A percentile compares a stretch with the other conserved stretches of the same genome.
These are phyloP conservation scores for Argyra leucocephala DNA, from an alignment of 2,888 invertebrate genomes.

Conservation along the genomic window DNA sequence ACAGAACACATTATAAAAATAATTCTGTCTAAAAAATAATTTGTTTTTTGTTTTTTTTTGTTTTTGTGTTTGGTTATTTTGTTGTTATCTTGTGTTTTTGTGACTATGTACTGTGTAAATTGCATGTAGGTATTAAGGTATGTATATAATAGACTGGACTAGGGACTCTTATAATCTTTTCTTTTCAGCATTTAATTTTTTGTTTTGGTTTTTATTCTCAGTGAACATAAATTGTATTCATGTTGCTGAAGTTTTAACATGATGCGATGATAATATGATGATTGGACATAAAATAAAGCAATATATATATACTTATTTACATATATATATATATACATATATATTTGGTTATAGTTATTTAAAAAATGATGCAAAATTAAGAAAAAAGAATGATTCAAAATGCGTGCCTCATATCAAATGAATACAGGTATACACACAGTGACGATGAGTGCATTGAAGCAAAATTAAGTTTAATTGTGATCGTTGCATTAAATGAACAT, in stretches of 20 bases:
- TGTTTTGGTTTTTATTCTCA: no score
- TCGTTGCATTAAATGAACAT: not conserved
- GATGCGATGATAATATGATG: conserved; percentile 6
- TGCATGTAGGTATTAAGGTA: no score
- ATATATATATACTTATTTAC: not conserved
- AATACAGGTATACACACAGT: not conserved
- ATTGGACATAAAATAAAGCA: not conserved
- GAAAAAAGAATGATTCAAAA: not conserved
- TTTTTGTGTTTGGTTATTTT: no score
- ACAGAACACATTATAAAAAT: not conserved
- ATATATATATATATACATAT: not conserved
- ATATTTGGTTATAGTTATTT: no score
- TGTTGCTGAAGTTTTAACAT: conserved; percentile 4
- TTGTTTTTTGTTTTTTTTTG: no score
- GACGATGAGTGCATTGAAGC: not conserved
- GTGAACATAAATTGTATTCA: not conserved
- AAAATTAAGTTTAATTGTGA: conserved; percentile 1
- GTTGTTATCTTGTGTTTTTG: no score
- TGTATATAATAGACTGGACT: no score
- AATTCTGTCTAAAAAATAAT: not conserved
- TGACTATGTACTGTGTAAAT: no score
- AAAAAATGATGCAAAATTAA: not conserved
- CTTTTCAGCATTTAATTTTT: no score
- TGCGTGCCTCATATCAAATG: conserved; percentile 6
- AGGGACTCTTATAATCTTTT: no score